Base-by-base conservation (phyloP, 1,140 invertebrate species). In the Drosophila novamexicana region DNA sequence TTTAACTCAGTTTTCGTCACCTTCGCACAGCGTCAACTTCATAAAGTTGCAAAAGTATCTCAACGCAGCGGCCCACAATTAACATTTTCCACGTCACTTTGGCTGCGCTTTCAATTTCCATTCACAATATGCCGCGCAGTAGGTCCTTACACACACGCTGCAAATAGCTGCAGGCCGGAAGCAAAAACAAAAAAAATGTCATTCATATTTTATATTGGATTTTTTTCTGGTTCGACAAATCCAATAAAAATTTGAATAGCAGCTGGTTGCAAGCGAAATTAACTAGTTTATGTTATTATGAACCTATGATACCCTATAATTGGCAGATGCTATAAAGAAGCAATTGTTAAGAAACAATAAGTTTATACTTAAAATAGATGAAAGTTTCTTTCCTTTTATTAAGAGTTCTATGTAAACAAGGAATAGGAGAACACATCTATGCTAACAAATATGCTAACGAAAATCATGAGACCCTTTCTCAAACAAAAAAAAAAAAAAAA, bases 1-100 rank as follows among this genome's bases (percentile, higher is more conserved):
- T 84, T 89, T 74, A 56, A 69, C 49, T 57, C 49, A 59, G 49
- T 52, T 83, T 78, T 88, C 84, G 74, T 79, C 83, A 84, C 80
- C 73, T 68, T 29, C 22, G 22, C 22, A 5, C 22, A 29, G 22
- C 84, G 74, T 79, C 83, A 84, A 77, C 73, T 68, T 42, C 47
- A 56, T 53, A 63, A 57, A 49, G 39, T 36, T 47, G 49, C 16
- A 32, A 65, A 52, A 29, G 29, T 52, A 16, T 54, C 22, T 29
- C 56, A 14, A 10, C 50, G 14, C 44, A 29, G 22, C 22, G 12
- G 6, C 52, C 37, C 16, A 34, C 63, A 77, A 83, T 79, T 84
- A 70, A 62, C 68, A 76, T 76, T 75, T 75, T 64, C 1, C 36
- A 36, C 29, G 36, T 37, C 14, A 49, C 57, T 39, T 39, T 56